Base-by-base conservation (phyloP, 2,797 vertebrate genomes). In the Oreonectes daqikongensis region DNA sequence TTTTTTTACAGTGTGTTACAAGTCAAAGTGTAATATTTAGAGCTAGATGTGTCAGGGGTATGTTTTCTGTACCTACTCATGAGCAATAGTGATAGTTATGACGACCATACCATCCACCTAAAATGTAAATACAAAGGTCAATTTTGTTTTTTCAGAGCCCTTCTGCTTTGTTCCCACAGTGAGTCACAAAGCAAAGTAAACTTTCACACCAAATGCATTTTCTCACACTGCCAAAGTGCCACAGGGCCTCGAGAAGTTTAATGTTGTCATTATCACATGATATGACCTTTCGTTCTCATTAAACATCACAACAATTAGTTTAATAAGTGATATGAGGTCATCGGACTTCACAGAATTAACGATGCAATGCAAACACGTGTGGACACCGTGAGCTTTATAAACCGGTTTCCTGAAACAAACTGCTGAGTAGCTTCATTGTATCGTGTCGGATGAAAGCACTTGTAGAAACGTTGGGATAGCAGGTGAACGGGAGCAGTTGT, bases 131-230 rank as follows among this genome's bases (percentile, higher is more conserved):
- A 46, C 50, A 72, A 72, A 63, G 70, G 70, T 63, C 20, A 38
- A 22, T 50, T 60, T 20, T 7, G 22, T 26, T 15, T 22, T 20
- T 26, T 55, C 69, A 59, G 14, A 18, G 6, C 9, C 15, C 30
- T 20, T 63, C 42, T 63, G 44, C 59, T 72, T 52, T 64, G 30
- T 73, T 64, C 60, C 11, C 72, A 53, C 42, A 26, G 46, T 48
- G 48, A 50, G 48, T 75, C 63, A 75, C 65, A 57, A 44, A 75
- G 50, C 24, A 44, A 38, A 38, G 52, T 48, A 48, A 68, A 68
- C 73, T 32, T 59, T 44, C 8, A 28, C 6, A 73, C n/a, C 63
- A 32, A 38, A 42, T 57, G 66, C 0, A 57, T 14, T 35, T 68
- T 69, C 65, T 69, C 65, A 59, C 65, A 69, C 52, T 46, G 60